These are phyloP conservation scores for Promerops cafer DNA, from an alignment of 2,113 vertebrate species.

Conservation along the genomic window DNA sequence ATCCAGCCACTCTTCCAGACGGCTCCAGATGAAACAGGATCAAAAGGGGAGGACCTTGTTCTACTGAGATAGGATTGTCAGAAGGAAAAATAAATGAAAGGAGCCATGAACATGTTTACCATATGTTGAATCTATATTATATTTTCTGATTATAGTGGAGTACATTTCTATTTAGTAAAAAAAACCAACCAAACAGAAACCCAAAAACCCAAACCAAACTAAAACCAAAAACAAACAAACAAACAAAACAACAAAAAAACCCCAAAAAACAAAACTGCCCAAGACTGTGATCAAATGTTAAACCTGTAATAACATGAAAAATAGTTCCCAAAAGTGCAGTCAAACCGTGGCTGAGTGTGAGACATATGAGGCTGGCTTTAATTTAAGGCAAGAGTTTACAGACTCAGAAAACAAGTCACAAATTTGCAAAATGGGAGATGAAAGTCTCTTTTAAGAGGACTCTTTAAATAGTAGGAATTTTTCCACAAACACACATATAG, in stretches of 20 bases:
- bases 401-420: neutral
- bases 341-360: neutral
- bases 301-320: neutral
- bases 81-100: neutral
- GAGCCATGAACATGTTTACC: neutral
- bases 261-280: neutral
- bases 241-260: rapidly evolving
- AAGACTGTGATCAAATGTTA: neutral
- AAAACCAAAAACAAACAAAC: too few species aligned
- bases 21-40: neutral
- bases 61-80: neutral
- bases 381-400: neutral
- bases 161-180: neutral
- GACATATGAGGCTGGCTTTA: neutral
- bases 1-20: neutral
- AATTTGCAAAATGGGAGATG: neutral
- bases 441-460: neutral
- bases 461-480: neutral
- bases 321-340: neutral
- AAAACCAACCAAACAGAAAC: too few species aligned
- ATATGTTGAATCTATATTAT: neutral
- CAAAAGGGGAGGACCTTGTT: neutral
- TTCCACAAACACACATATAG: neutral
- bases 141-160: neutral
- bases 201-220: too few species aligned